Percentiles rank a stretch among this genome's conserved stretches.
These are phyloP conservation scores for Dinothrombium tinctorium DNA, from an alignment of 1,140 invertebrate genomes.

Conservation along the genomic window DNA sequence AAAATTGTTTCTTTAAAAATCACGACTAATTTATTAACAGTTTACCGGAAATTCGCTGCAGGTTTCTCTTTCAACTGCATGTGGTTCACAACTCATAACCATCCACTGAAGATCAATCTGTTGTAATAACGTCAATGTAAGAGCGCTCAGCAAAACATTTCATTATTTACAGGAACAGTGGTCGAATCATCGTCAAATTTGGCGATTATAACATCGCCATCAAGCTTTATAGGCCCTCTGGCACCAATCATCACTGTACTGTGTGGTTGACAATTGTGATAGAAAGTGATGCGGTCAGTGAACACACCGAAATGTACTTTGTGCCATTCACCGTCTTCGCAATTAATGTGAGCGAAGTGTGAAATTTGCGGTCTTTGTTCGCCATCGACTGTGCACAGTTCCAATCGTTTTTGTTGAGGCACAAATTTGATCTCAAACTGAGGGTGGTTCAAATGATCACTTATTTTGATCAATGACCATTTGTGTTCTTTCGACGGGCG, in stretches of 20 bases:
- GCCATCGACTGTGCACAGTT: conserved; percentile 33
- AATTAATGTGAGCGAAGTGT: conserved; percentile 28
- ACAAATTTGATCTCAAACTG: conserved; percentile 43
- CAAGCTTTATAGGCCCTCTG: conserved; percentile 33
- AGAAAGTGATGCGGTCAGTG: conserved; percentile 35
- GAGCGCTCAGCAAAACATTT: too few species aligned
- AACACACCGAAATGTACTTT: conserved; percentile 49
- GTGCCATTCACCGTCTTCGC: conserved; percentile 53
- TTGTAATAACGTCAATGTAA: too few species aligned
- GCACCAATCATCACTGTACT: conserved; percentile 24
- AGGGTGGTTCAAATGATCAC: conserved; percentile 29
- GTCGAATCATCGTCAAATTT: conserved; percentile 28
- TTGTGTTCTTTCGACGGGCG: conserved; percentile 30
- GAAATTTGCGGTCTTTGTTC: conserved; percentile 33
- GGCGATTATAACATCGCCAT: conserved; percentile 38
- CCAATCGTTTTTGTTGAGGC: conserved; percentile 32
- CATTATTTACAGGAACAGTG: conserved; percentile 35
- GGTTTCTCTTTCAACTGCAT: conserved; percentile 36
- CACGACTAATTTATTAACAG: conserved; percentile 12
- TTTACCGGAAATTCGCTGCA: conserved; percentile 36
- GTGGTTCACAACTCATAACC: conserved; percentile 49
- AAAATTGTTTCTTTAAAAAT: conserved; percentile 18
- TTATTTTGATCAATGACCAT: conserved; percentile 43
- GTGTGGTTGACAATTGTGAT: conserved; percentile 38
- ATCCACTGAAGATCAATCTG: conserved; percentile 58